Evolutionary conservation across 2,888 invertebrate genomes (phyloP).

Genomic region (Kuschelorhynchus macadamiae): DNA sequence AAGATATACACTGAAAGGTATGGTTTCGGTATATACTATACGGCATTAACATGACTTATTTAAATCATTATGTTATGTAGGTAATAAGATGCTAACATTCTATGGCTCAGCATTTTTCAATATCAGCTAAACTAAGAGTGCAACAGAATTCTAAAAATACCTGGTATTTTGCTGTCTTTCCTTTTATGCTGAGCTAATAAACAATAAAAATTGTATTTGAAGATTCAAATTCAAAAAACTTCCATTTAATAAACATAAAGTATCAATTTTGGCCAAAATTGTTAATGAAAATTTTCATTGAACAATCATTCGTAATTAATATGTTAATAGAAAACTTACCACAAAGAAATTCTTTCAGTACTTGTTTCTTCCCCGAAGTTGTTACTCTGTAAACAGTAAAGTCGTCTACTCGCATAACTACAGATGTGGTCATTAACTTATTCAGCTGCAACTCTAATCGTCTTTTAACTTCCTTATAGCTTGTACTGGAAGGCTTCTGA

Average conservation of each 20-base stretch:
- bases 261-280: no score
- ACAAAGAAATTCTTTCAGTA: conserved; percentile 85
- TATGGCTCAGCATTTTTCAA: no score
- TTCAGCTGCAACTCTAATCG: conserved; percentile 81
- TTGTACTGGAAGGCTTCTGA: conserved; percentile 54
- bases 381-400: conserved; percentile 90
- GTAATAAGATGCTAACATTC: no score
- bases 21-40: no score
- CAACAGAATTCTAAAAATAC: conserved; percentile 53
- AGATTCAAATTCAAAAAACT: conserved; percentile 4
- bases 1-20: no score
- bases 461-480: conserved; percentile 73
- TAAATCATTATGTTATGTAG: no score
- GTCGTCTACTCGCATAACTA: conserved; percentile 91
- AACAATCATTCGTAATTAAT: no score
- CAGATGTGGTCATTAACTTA: conserved; percentile 93
- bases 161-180: conserved; percentile 69
- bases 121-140: conserved; percentile 17
- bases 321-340: conserved; percentile 74
- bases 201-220: conserved; percentile 53
- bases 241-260: not conserved
- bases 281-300: no score
- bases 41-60: no score
- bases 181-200: conserved; percentile 72
- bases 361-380: conserved; percentile 80